Evolutionary conservation across 2,888 invertebrate genomes (phyloP).

Genomic region (Melinaea marsaeus): DNA sequence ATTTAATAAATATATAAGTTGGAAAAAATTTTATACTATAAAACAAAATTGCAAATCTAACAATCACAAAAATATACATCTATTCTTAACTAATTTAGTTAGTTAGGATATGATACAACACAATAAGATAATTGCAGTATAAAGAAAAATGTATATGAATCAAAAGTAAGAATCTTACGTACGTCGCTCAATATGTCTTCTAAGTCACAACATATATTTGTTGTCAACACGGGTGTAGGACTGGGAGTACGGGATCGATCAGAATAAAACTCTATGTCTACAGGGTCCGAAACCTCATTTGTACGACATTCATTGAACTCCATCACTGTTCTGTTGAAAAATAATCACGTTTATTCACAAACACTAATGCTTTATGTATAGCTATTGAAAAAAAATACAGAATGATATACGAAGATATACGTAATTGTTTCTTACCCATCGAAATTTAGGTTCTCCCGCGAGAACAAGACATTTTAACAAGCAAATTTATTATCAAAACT

Average conservation of each 20-base stretch:
- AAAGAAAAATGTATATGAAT: neutral
- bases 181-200: constrained; percentile 76
- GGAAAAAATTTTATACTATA: too few species aligned
- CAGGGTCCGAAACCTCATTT: constrained; percentile 67
- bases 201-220: constrained; percentile 67
- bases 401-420: constrained; percentile 30
- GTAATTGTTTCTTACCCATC: constrained; percentile 62
- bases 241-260: constrained; percentile 60
- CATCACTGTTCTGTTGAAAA: constrained; percentile 72
- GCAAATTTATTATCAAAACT: constrained; percentile 34
- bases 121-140: neutral
- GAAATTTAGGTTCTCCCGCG: constrained; percentile 71
- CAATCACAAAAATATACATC: too few species aligned
- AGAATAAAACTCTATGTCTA: constrained; percentile 59
- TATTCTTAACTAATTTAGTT: too few species aligned
- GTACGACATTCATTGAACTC: constrained; percentile 69
- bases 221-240: constrained; percentile 62
- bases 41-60: too few species aligned
- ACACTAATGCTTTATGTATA: constrained; percentile 37
- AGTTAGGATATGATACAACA: too few species aligned
- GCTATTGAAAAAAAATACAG: constrained; percentile 31
- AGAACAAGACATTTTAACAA: constrained; percentile 68
- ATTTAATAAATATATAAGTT: too few species aligned
- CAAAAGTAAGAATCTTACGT: constrained; percentile 41
- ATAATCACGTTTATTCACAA: constrained; percentile 51